Base-by-base conservation (phyloP, 1,140 invertebrate species). In the Hycleus phaleratus region DNA sequence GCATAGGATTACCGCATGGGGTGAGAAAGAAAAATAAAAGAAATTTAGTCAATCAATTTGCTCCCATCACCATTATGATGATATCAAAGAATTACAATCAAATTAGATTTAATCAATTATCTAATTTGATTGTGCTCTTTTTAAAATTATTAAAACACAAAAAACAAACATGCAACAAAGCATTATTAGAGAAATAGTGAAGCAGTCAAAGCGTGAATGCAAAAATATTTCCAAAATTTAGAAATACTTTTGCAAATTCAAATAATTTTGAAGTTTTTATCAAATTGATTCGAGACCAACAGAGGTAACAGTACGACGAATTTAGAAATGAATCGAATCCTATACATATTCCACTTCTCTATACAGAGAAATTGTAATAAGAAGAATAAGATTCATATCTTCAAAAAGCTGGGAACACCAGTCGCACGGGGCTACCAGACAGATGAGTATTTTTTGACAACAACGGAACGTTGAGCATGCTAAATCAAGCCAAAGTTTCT, bases 401-500 rank as follows among this genome's bases (percentile, higher is more conserved):
- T 53, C 25, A 38, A 26, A 44, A 54, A 50, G 49, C 39, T 26
- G 46, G 26, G 46, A 53, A 61, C 66, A 69, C 59, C 67, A 74
- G 67, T 70, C 69, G 71, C 72, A 75, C 74, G 61, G 67, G 59
- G 64, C 69, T 71, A 67, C 72, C 67, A 71, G 63, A 72, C 71
- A 74, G 71, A 74, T 70, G 70, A 76, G 71, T 58, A 64, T 65
- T 67, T 57, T 44, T 46, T 43, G 46, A 61, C 56, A 61, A 61
- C 66, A 67, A 69, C 63, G 66, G 32, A 32, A 68, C 61, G 68
- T 69, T 67, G 60, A 63, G 61, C 66, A 71, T 69, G 69, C 69
- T 59, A 55, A 68, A 61, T 57, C 46, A 59, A 63, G 51, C 52
- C 56, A 48, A 62, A 50, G 52, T 59, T 62, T 59, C 56, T 49